phyloP scores from a whole-genome alignment of 2,797 vertebrate species.

The Florisuga fusca region DNA sequence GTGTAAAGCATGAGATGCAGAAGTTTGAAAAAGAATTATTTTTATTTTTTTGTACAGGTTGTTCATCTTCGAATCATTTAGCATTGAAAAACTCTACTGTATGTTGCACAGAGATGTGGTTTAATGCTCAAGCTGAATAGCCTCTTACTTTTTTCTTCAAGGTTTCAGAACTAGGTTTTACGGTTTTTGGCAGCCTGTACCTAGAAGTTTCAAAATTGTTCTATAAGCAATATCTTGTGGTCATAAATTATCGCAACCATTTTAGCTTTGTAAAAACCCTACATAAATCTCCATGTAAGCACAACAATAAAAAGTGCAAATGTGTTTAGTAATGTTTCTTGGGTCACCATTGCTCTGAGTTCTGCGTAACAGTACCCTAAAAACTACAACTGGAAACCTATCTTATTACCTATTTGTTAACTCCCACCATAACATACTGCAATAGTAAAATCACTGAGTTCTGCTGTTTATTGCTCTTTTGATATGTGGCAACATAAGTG shows the following conservation, averaged over 20 bases:
- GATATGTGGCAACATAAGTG: conserved; percentile 52
- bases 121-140: conserved; percentile 26
- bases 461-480: conserved; percentile 68
- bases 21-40: background rate
- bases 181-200: conserved; percentile 58
- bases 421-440: conserved; percentile 35
- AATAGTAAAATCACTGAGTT: conserved; percentile 64
- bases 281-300: conserved; percentile 63
- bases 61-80: conserved; percentile 47
- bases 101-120: conserved; percentile 61
- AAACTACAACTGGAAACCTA: conserved; percentile 45
- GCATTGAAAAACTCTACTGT: conserved; percentile 18
- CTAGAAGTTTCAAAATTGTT: conserved; percentile 60
- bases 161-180: conserved; percentile 58
- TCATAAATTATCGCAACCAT: conserved; percentile 61
- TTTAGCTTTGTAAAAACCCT: conserved; percentile 62
- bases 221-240: conserved; percentile 66
- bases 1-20: background rate
- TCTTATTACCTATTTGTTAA: conserved; percentile 69
- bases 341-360: conserved; percentile 45
- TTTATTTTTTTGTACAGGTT: background rate
- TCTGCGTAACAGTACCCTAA: conserved; percentile 55
- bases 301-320: conserved; percentile 70
- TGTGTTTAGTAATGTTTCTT: conserved; percentile 60
- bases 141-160: conserved; percentile 52